Conservation (phyloP, 2,797 vertebrate species). For the Cetoscarus ocellatus region DNA sequence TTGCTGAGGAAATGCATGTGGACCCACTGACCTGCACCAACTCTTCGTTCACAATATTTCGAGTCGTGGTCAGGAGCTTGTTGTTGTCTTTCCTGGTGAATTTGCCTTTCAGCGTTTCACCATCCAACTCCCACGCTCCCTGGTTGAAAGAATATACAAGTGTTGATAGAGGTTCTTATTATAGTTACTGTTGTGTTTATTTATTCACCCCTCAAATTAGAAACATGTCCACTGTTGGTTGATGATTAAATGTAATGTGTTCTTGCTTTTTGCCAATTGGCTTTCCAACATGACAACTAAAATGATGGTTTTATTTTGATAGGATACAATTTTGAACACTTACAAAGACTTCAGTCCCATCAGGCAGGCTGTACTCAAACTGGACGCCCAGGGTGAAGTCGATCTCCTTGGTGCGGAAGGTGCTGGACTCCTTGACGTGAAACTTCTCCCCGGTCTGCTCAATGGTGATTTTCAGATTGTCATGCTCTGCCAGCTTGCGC, state of each 20-base stretch:
- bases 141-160: conserved; percentile 51
- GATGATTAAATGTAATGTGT: too few relatives aligned
- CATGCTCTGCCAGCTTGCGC: conserved; percentile 92
- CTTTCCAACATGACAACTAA: too few relatives aligned
- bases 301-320: background rate
- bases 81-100: conserved; percentile 93
- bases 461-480: conserved; percentile 92
- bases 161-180: background rate
- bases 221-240: background rate
- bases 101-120: conserved; percentile 84
- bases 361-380: conserved; percentile 91
- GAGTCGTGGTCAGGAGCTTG: conserved; percentile 85
- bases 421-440: conserved; percentile 91
- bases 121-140: conserved; percentile 90
- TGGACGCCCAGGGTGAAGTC: conserved; percentile 89
- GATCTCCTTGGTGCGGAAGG: conserved; percentile 89
- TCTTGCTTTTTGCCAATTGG: too few relatives aligned
- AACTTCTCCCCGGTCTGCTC: conserved; percentile 92
- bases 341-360: conserved; percentile 91
- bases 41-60: conserved; percentile 86
- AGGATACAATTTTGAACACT: conserved; percentile 24
- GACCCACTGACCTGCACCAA: conserved; percentile 89
- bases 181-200: background rate
- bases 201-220: background rate
- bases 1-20: background rate